Evolutionary conservation across 2,797 vertebrate genomes (phyloP), one percentile per base, ranked within the genome.

Genomic region (Chaunax sp.): DNA sequence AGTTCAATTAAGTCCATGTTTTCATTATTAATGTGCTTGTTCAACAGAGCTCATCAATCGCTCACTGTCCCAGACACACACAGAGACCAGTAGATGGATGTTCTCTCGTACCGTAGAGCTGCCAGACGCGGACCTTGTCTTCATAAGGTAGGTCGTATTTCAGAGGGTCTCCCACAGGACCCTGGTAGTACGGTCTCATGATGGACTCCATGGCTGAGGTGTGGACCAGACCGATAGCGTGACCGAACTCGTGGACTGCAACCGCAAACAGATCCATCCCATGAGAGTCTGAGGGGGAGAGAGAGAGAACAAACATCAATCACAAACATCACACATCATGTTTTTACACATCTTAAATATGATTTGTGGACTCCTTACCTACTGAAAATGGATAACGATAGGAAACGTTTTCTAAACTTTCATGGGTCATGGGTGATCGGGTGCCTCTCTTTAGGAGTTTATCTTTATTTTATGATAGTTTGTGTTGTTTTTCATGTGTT

Each of bases 121-220:
- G 97, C 98, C 98, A 99, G 75, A 97, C 92, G 5, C 96, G 94
- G 79, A 99, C 96, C 79, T 96, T 95, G 92, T 99, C 98, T 64
- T 98, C 95, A 0, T 97, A 98, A 16, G 97, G 96, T 0, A 99
- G 93, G 72, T 96, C 91, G 0, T 98, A 99, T 72, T 96, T 98
- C 69, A 98, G 92, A 0, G 98, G 98, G 82, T 99, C 98, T 0
- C 97, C 98, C 14, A 98, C 98, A 0, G 98, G 97, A 9, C 98
- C 98, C 86, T 96, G 96, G 92, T 99, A 99, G 84, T 99, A 99
- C 0, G 98, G 98, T 38, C 95, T 94, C 98, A 99, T 99, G 91
- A 99, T 97, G 74, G 98, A 99, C 77, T 95, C 94, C 0, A 94
- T 87, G 64, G 96, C 93, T 0, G 97, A 96, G 44, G 96, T 95